phyloP scores from a whole-genome alignment of 2,113 vertebrate genomes.

The Psilopsiagon aymara region DNA sequence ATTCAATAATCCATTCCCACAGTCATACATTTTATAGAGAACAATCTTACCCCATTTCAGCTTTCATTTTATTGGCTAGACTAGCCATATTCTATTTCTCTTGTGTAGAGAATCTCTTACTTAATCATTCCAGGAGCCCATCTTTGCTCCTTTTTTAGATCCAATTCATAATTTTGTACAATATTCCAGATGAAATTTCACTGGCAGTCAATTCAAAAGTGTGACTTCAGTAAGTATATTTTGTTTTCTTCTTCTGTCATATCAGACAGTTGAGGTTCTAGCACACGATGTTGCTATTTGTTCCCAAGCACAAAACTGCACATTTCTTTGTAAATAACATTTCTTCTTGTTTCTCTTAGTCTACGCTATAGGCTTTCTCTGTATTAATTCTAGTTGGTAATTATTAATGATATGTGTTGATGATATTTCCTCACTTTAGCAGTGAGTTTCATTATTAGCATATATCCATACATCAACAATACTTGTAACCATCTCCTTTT shows the following conservation, averaged over 20 bases:
- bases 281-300: background rate
- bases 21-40: background rate
- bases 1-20: background rate
- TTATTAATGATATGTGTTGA: background rate
- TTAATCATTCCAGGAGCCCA: background rate
- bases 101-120: background rate
- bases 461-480: background rate
- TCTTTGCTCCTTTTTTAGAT: background rate
- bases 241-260: background rate
- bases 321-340: background rate
- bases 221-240: background rate
- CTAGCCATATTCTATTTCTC: background rate
- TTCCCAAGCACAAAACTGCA: background rate
- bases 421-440: background rate
- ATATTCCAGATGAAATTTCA: background rate
- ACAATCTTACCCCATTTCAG: background rate
- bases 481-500: background rate
- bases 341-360: background rate
- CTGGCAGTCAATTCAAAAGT: background rate
- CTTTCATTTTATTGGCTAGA: background rate
- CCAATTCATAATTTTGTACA: background rate
- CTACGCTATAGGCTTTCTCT: background rate
- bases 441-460: background rate
- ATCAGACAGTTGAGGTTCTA: background rate
- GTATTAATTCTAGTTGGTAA: background rate